Evolutionary conservation across 2,797 vertebrate genomes (phyloP).

Genomic region (Steatocranus sp.): DNA sequence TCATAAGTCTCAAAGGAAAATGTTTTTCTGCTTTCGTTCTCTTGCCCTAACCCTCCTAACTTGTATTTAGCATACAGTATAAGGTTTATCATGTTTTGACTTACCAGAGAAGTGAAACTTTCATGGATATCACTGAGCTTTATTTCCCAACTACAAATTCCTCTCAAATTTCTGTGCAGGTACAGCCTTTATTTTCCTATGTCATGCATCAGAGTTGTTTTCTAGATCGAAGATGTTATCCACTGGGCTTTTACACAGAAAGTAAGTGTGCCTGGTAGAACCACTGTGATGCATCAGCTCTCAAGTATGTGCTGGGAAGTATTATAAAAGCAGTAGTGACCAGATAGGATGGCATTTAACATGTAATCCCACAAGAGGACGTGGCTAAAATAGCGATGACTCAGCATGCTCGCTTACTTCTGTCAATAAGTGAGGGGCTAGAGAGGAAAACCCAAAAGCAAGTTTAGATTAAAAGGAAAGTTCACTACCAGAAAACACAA

Average conservation of each 20-base stretch:
- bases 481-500: neutral
- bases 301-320: slow-evolving; percentile 15
- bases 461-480: neutral
- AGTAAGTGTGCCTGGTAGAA: neutral
- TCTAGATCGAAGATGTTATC: neutral
- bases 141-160: neutral
- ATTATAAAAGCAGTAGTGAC: slow-evolving; percentile 32
- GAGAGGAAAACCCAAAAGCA: neutral
- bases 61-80: neutral
- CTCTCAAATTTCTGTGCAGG: neutral
- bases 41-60: neutral
- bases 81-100: neutral
- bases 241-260: neutral
- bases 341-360: slow-evolving; percentile 33
- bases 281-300: slow-evolving; percentile 4
- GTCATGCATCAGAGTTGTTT: neutral
- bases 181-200: neutral
- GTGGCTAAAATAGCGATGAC: neutral
- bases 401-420: slow-evolving; percentile 13
- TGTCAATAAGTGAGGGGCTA: slow-evolving; percentile 28
- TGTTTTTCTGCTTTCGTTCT: neutral
- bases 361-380: slow-evolving; percentile 15
- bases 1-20: neutral
- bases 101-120: neutral
- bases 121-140: neutral